Base-by-base conservation (phyloP, 1,140 invertebrate genomes). In the Ceratosolen solmsi region DNA sequence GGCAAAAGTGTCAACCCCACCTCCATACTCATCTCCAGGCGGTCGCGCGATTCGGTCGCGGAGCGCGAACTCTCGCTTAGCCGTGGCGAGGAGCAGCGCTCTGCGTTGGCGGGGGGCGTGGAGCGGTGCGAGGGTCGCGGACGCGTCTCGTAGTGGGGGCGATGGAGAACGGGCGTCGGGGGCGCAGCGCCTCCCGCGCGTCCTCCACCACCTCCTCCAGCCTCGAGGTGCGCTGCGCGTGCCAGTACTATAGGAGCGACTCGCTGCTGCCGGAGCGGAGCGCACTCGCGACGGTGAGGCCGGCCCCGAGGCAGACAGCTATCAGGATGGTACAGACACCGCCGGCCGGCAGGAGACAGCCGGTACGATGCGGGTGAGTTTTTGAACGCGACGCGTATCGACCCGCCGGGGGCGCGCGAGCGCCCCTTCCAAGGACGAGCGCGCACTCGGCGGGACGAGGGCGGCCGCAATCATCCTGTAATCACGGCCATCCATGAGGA, bases 161-260 rank as follows among this genome's bases (percentile, higher is more conserved):
- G 86, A 90, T 90, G 89, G 89, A 88, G 83, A 86, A 89, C 78
- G 87, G 87, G 84, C 88, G 89, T 76, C 75, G 81, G 22, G 56
- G 75, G 33, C 60, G 74, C 36, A 72, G 74, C 76, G 84, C 85
- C 72, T 89, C 88, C 72, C 89, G 94, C 86, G 94, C 94, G 76
- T 94, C 94, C 86, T 93, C 93, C 82, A 93, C 93, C 86, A 93
- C 93, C 86, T 94, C 95, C 58, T 94, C 95, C 60, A 92, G 94
- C 86, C 89, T 89, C 86, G 95, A 96, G 89, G 96, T 96, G 63
- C 94, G 96, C 80, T 96, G 96, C 90, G 96, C 93, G 82, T 96
- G 96, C 92, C 96, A 96, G 92, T 96, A 94, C 92, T 97, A 94
- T 91, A 94, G 95, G 92, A 94, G 94, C 87, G 94, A 96, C 88